These are phyloP conservation scores for Mnemiopsis leidyi DNA, from an alignment of 37 sponge, comb jelly and placozoan species.

Conservation along the genomic window DNA sequence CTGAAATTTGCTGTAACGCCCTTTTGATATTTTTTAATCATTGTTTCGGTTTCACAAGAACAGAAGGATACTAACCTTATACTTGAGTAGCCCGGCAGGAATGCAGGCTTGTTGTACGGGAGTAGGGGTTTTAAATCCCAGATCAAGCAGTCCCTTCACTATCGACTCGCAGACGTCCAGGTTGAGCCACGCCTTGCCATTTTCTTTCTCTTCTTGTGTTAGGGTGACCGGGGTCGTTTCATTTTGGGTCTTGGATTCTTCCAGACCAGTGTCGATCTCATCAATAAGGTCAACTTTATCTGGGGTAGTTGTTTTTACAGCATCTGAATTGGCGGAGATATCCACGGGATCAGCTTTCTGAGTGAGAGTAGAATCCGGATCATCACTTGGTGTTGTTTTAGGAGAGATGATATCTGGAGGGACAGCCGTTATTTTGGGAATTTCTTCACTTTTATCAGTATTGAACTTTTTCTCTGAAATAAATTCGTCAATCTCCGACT, in stretches of 20 bases:
- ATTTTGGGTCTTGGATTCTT: not conserved
- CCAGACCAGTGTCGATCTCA: not conserved
- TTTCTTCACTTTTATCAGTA: no score
- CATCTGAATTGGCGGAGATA: no score
- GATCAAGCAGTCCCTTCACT: constrained; percentile 72
- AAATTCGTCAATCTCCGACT: constrained; percentile 16
- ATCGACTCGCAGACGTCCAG: constrained; percentile 73
- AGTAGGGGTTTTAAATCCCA: constrained; percentile 80
- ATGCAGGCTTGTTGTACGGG: constrained; percentile 82
- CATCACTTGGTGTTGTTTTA: no score
- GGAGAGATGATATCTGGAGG: no score
- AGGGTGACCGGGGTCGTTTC: not conserved
- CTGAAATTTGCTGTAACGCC: no score
- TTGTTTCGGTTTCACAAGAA: no score
- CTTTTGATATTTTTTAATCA: no score
- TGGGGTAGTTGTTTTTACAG: no score
- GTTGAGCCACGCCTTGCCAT: constrained; percentile 71
- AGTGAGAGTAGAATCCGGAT: no score
- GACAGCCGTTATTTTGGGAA: no score
- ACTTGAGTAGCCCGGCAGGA: constrained; percentile 71
- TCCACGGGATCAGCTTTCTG: no score
- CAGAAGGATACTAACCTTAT: constrained; percentile 55
- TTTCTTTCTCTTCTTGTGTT: constrained; percentile 26
- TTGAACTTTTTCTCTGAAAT: not conserved
- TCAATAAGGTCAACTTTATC: no score